Base-by-base conservation (phyloP, 2,113 vertebrate species). In the Notarius quadriscutis region DNA sequence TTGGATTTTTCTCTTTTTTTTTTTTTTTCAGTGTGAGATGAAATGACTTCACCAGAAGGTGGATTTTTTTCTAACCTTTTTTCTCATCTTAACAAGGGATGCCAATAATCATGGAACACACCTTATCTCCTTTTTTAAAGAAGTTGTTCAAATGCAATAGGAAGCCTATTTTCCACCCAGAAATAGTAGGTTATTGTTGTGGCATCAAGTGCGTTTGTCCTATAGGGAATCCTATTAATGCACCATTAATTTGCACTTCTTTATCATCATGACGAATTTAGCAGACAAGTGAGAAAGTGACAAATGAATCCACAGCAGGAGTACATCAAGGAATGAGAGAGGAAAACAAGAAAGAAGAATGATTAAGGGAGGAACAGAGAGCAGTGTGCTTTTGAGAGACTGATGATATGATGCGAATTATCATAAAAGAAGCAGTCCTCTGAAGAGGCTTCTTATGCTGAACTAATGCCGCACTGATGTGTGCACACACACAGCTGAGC, bases 401-500 rank as follows among this genome's bases (percentile, higher is more conserved):
- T 27, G 50, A 41, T 74, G 63, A 60, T 80, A 87, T 87, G 84
- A 90, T 89, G 85, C 48, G 72, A 87, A 85, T 83, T 67, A 88
- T 83, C 60, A 60, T 78, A 25, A 51, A 87, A 85, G 60, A 85
- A 41, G 81, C 77, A 71, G 72, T 17, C 84, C 14, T 53, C 85
- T 85, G 51, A 60, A 78, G 69, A 78, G 57, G 41, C 78, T 72
- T 89, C 63, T 48, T 83, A 78, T 53, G 67, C 74, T 84, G 30
- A 84, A 69, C 55, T 72, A 86, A 90, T 78, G 77, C 22, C 85
- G 51, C 57, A 62, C 72, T 84, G 87, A 88, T 88, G 77, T 84
- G 71, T 30, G 27, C 14, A 71, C 5, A 50, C 85, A 84, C 25
- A 48, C 87, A 84, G 65, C 87, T 51, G 81, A 63, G 48, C 89